Base-by-base conservation (phyloP, 1,140 invertebrate species). In the Ridgeia piscesae region DNA sequence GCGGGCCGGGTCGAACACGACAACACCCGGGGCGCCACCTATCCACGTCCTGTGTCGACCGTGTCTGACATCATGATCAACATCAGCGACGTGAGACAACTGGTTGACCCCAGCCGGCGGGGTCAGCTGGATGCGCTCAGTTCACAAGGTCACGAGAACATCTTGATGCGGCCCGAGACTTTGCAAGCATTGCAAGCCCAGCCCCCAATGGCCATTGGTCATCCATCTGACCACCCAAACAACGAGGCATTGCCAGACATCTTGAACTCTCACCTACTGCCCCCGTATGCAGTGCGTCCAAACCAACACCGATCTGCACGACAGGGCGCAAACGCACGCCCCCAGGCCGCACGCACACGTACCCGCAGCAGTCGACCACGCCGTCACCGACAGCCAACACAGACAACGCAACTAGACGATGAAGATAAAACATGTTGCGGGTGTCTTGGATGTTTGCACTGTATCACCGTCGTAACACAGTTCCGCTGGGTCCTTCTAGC, bases 401-500 rank as follows among this genome's bases (percentile, higher is more conserved):
- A 42, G 35, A 42, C 89, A 42, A 90, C 89, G n/a, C 89, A 90
- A 2, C 11, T 90, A 33, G 89, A 90, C 6, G 89, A 90, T 34
- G 34, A 34, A 21, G 89, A 34, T 27, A 42, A 34, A 21, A 34
- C 89, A 90, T 95, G 95, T 92, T 93, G 93, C 48, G 91, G 91
- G 27, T 95, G 95, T 92, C 94, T 94, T 14, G 93, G 94, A 6
- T 96, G 95, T 93, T 93, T 94, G 21, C 94, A 94, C 42, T 96
- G 95, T 93, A 92, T 96, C 27, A 94, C 95, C 33, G 94, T 94
- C 6, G 92, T 94, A 17, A 95, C 95, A 11, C 94, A 94, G 88
- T 95, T 96, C 92, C 95, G 95, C 77, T 95, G 95, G 94, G 95
- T 96, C 90, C 93, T 96, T 9, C 94, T 95, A 11, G 94, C 95